A percentile compares a stretch with the other conserved stretches of the same genome.
Conservation (phyloP, 64 coral and sea anemone genomes). For the Montipora cactus region DNA sequence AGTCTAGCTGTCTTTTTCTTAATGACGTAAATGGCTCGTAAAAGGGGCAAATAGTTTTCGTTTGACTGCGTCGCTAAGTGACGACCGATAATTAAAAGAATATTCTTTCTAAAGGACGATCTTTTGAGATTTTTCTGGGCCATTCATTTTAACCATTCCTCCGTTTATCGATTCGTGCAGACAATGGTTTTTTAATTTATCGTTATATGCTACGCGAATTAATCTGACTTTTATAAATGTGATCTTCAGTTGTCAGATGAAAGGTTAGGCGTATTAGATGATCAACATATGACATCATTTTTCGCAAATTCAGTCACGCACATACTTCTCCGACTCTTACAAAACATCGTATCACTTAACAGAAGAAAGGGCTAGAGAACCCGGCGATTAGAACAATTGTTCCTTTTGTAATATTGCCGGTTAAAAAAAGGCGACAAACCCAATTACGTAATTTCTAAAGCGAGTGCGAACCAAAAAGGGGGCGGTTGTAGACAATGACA, state of each 20-base stretch:
- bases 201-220: too few species aligned
- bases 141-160: neutral
- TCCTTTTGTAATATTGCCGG: neutral
- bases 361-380: neutral
- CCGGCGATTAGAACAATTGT: neutral
- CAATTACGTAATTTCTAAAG: neutral
- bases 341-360: too few species aligned
- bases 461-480: neutral
- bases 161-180: neutral
- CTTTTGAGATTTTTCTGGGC: constrained; percentile 6
- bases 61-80: constrained; percentile 30
- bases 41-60: constrained; percentile 31
- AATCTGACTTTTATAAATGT: too few species aligned
- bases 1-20: neutral
- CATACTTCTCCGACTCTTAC: neutral
- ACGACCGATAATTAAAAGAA: neutral
- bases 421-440: neutral
- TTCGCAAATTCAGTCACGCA: neutral
- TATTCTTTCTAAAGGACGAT: neutral
- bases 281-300: neutral
- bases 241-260: too few species aligned
- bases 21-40: neutral
- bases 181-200: neutral
- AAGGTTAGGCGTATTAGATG: neutral
- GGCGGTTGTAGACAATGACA: neutral